Conservation (phyloP, 2,797 vertebrate species). For the Gobio occitaniae region DNA sequence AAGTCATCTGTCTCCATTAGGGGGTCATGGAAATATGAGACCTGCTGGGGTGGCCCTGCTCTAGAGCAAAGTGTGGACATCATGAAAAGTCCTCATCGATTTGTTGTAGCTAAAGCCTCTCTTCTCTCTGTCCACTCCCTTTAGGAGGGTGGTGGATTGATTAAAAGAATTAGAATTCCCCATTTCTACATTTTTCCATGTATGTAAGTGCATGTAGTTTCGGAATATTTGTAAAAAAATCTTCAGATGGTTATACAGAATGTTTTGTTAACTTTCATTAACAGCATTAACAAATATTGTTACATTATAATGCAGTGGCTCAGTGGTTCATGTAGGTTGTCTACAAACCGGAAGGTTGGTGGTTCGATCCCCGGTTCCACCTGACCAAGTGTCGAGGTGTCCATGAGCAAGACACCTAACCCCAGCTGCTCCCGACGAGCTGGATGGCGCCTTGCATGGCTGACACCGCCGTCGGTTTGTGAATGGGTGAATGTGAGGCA, state of each 20-base stretch:
- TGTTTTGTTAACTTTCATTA: not conserved
- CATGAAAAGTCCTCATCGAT: constrained; percentile 43
- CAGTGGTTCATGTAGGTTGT: no score
- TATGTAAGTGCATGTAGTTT: not conserved
- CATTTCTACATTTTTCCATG: not conserved
- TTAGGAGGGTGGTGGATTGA: not conserved
- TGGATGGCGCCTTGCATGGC: no score
- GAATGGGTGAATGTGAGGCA: no score
- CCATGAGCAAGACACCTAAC: no score
- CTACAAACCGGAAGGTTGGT: no score
- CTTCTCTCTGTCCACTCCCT: constrained; percentile 10
- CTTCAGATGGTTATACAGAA: not conserved
- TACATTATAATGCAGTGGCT: no score
- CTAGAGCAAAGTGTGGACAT: constrained; percentile 52
- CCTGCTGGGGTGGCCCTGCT: constrained; percentile 44
- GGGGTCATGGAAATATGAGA: constrained; percentile 48
- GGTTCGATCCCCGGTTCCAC: no score
- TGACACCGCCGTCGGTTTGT: no score
- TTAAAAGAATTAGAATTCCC: not conserved
- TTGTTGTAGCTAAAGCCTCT: constrained; percentile 22
- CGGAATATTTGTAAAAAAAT: not conserved
- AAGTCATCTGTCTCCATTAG: constrained; percentile 48
- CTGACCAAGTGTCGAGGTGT: no score
- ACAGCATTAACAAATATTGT: not conserved
- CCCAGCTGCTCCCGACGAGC: no score